Evolutionary conservation across 92 coral and sea anemone genomes (phyloP), one percentile per base, ranked within the genome.

Genomic region (Epizoanthus scotinus): DNA sequence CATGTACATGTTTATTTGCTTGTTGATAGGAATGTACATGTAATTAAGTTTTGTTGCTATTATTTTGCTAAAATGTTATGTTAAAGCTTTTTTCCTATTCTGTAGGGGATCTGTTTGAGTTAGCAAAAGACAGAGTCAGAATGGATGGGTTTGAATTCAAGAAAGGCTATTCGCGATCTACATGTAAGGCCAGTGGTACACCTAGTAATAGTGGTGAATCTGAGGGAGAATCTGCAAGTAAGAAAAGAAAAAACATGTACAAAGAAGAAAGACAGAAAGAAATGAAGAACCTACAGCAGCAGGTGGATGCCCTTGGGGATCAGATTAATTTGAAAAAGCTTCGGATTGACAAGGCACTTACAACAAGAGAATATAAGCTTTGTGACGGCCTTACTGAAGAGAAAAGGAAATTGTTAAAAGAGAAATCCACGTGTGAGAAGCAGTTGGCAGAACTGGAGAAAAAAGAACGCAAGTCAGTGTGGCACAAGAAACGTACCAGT

Each of bases 131-230:
- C 63, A 78, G 25, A 14, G 83, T 78, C 83, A 56, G 42, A 38
- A 60, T 60, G 42, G 38, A 78, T 62, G 83, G 83, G 60, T 78
- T 38, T 63, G 71, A 78, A 78, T 78, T 78, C 65, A 71, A 20
- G 18, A 85, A 69, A 82, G 88, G 84, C 2, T 78, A 69, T 54
- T 85, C 88, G 59, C 36, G 88, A 78, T 62, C 79, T 66, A 58
- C n/a, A n/a, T n/a, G n/a, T n/a, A n/a, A 56, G 57, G 56, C 64
- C 56, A 78, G 21, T 29, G 60, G 53, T 50, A 47, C 31, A 53
- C 78, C 57, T 68, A 72, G 54, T 21, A 78, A 78, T 79, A 71
- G 25, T 22, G 53, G 50, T 13, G 69, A 36, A 52, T 36, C 42
- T 36, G 42, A 36, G 42, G 42, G 42, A 36, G 42, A 36, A 36